phyloP scores from a whole-genome alignment of 2,888 invertebrate species.

The Chaitophorus viminalis region DNA sequence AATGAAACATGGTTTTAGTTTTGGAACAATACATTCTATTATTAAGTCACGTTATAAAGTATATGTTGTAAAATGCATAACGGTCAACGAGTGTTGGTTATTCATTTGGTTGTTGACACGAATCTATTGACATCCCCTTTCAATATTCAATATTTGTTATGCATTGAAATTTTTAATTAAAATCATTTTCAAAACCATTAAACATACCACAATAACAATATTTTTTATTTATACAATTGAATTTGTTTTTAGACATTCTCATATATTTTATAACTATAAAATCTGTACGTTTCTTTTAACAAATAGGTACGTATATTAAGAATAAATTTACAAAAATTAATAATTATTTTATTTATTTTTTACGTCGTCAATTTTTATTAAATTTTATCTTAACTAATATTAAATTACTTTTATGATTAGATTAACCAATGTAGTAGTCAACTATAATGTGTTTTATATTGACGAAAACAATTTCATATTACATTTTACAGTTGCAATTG shows the following conservation, averaged over 20 bases:
- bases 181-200: neutral
- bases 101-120: slow-evolving; percentile 42
- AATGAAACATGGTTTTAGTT: too few relatives aligned
- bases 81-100: slow-evolving; percentile 39
- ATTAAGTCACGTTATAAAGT: neutral
- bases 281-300: neutral
- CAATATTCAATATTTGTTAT: neutral
- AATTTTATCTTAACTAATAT: too few relatives aligned
- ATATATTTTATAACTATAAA: neutral
- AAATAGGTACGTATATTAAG: too few relatives aligned
- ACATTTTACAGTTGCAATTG: too few relatives aligned
- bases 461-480: too few relatives aligned
- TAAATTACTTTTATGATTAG: too few relatives aligned
- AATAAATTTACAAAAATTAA: too few relatives aligned
- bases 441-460: too few relatives aligned
- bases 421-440: too few relatives aligned
- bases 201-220: too few relatives aligned
- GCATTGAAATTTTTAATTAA: neutral
- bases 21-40: neutral
- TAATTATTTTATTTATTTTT: too few relatives aligned
- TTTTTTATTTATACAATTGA: neutral
- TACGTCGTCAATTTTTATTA: too few relatives aligned
- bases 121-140: neutral
- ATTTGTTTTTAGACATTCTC: neutral
- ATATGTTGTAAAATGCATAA: neutral